Conservation (phyloP, 2,888 invertebrate species). For the Aspidiotus rigidus region DNA sequence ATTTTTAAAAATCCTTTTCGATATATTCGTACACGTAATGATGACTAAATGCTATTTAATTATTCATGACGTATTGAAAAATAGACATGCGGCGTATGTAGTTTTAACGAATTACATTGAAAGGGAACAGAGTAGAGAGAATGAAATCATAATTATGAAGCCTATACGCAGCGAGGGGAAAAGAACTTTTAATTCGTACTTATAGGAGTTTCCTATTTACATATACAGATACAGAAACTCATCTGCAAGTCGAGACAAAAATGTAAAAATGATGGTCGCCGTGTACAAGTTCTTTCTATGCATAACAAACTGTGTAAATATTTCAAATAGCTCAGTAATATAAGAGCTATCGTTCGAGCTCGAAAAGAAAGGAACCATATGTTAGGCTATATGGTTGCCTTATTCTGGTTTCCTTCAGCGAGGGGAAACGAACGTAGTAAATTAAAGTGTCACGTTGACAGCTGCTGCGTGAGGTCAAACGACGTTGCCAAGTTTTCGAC, state of each 20-base stretch:
- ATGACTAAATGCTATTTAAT: too few relatives aligned
- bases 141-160: neutral
- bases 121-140: neutral
- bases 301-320: slow-evolving; percentile 13
- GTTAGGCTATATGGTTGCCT: slow-evolving; percentile 26
- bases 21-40: too few relatives aligned
- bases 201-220: neutral
- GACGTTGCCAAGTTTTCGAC: slow-evolving; percentile 18
- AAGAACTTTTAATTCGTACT: neutral
- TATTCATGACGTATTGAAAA: too few relatives aligned
- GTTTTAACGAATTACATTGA: too few relatives aligned
- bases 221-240: neutral
- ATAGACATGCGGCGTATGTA: too few relatives aligned
- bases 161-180: neutral
- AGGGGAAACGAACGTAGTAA: slow-evolving; percentile 32
- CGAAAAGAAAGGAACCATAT: slow-evolving; percentile 32
- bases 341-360: slow-evolving; percentile 23
- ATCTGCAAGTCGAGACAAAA: neutral
- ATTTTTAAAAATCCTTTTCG: too few relatives aligned
- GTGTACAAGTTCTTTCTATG: neutral
- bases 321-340: neutral
- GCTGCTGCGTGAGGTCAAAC: slow-evolving; percentile 33
- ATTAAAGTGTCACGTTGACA: slow-evolving; percentile 34
- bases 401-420: slow-evolving; percentile 29
- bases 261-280: slow-evolving; percentile 17